Conservation (phyloP, 2,113 vertebrate species). For the Eublepharis macularius region DNA sequence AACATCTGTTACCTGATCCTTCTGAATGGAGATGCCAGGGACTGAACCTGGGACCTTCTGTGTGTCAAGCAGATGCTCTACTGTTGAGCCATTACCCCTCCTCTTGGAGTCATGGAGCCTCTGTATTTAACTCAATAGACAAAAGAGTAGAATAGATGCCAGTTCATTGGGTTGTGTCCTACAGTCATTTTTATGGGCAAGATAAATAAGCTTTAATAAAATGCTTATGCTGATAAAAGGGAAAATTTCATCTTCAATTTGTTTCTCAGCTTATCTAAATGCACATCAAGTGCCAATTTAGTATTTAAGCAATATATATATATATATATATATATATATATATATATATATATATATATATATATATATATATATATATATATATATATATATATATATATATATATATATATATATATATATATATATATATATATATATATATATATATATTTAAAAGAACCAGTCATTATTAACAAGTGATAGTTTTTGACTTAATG, state of each 20-base stretch:
- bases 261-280: conserved; percentile 50
- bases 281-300: conserved; percentile 34
- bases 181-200: conserved; percentile 25
- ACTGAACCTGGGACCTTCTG: too few relatives aligned
- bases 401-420: too few relatives aligned
- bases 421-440: too few relatives aligned
- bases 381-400: too few relatives aligned
- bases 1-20: too few relatives aligned
- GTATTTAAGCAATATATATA: conserved; percentile 48
- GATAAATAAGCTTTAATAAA: conserved; percentile 32
- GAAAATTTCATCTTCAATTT: conserved; percentile 26
- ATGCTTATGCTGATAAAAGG: conserved; percentile 29
- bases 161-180: background rate
- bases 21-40: too few relatives aligned
- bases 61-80: too few relatives aligned
- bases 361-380: too few relatives aligned
- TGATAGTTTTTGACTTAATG: conserved; percentile 43
- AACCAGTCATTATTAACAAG: conserved; percentile 41
- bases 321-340: too few relatives aligned
- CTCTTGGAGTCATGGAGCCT: background rate
- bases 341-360: too few relatives aligned
- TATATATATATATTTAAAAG: conserved; percentile 31
- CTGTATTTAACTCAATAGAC: background rate
- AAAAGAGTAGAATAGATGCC: conserved; percentile 6
- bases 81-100: too few relatives aligned